phyloP scores from a whole-genome alignment of 2,113 vertebrate genomes.

The Phoenicopterus ruber region DNA sequence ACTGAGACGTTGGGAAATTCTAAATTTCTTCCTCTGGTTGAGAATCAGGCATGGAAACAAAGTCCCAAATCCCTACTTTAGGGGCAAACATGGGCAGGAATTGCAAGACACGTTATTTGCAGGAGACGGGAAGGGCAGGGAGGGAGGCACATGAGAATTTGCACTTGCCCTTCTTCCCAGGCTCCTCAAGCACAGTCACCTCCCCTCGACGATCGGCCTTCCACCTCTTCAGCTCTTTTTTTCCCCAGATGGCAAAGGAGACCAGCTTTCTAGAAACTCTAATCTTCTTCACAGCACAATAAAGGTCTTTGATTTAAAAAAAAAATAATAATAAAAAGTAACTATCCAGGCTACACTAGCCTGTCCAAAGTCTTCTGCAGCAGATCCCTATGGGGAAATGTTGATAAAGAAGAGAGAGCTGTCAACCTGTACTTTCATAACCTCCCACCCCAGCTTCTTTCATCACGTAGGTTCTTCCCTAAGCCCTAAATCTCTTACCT shows the following conservation, averaged over 20 bases:
- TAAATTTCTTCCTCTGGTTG: not conserved
- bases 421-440: not conserved
- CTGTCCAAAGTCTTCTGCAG: not conserved
- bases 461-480: not conserved
- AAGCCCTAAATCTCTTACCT: not conserved
- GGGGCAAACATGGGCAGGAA: not conserved
- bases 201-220: not conserved
- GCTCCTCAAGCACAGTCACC: not conserved
- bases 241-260: not conserved
- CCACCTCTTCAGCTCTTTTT: not conserved
- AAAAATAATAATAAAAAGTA: not conserved
- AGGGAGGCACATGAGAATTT: not conserved
- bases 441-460: not conserved
- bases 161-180: not conserved
- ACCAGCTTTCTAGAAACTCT: not conserved
- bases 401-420: not conserved
- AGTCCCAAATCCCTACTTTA: not conserved
- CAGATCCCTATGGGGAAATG: not conserved
- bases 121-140: not conserved
- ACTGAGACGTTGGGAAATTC: accelerated
- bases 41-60: not conserved
- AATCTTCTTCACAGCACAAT: not conserved
- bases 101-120: not conserved
- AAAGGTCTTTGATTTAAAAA: not conserved
- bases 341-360: not conserved